These are phyloP conservation scores for Scaptomyza montana DNA, from an alignment of 1,140 invertebrate species.

Conservation along the genomic window DNA sequence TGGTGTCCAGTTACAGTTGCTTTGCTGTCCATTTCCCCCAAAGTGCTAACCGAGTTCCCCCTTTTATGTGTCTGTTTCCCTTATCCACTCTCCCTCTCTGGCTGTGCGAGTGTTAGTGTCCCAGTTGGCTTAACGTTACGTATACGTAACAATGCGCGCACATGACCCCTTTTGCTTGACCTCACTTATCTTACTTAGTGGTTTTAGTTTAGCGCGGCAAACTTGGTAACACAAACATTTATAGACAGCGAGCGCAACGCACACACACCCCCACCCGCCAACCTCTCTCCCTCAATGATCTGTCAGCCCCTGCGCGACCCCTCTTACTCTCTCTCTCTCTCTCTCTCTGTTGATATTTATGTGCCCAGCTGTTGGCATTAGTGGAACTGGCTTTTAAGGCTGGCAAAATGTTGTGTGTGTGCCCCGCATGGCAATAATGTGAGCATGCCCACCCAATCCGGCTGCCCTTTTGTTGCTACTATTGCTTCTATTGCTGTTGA, in stretches of 20 bases:
- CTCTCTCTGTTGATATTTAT: conserved; percentile 64
- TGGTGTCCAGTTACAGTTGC: conserved; percentile 32
- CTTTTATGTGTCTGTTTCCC: no score
- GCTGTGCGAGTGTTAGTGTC: conserved; percentile 4
- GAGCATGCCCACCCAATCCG: conserved; percentile 9
- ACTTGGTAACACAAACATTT: conserved; percentile 53
- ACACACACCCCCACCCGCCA: background rate
- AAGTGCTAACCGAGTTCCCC: background rate
- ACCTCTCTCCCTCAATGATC: conserved; percentile 16
- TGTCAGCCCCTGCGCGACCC: conserved; percentile 1
- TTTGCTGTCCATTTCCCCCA: no score
- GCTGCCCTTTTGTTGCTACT: no score
- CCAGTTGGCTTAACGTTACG: conserved; percentile 44
- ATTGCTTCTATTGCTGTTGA: conserved; percentile 45
- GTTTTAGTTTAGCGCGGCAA: conserved; percentile 61
- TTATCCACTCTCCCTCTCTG: background rate
- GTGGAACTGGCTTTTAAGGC: conserved; percentile 79
- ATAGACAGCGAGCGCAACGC: conserved; percentile 51
- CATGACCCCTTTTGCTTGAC: conserved; percentile 82
- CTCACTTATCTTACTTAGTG: conserved; percentile 82
- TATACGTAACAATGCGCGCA: conserved; percentile 73
- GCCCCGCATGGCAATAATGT: conserved; percentile 59
- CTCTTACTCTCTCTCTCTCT: background rate
- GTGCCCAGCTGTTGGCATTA: conserved; percentile 80
- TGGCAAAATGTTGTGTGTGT: conserved; percentile 55